phyloP scores from a whole-genome alignment of 1,140 invertebrate genomes.

The Tigriopus japonicus region DNA sequence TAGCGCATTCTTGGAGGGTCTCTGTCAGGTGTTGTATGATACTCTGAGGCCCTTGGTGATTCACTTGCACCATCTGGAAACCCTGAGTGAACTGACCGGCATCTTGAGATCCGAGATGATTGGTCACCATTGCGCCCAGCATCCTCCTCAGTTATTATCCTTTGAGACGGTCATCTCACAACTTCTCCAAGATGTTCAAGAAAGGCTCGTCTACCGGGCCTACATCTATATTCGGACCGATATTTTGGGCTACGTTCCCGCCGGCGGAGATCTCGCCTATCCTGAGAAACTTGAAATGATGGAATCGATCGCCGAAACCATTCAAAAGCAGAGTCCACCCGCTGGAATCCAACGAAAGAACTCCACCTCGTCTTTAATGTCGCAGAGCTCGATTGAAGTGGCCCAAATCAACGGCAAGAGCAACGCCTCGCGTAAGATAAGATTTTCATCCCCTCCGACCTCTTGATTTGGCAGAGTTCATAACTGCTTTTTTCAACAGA shows the following conservation, averaged over 20 bases:
- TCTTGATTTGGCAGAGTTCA: too few relatives aligned
- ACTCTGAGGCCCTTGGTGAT: slow-evolving; percentile 83
- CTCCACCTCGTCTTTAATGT: slow-evolving; percentile 42
- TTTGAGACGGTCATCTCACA: slow-evolving; percentile 45
- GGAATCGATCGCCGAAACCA: slow-evolving; percentile 37
- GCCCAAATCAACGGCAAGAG: slow-evolving; percentile 31
- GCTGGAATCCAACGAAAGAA: slow-evolving; percentile 35
- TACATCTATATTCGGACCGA: slow-evolving; percentile 84
- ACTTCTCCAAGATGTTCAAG: slow-evolving; percentile 85
- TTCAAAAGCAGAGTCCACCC: slow-evolving; percentile 22
- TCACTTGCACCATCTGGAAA: slow-evolving; percentile 92
- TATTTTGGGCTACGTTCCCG: slow-evolving; percentile 54
- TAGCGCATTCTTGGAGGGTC: slow-evolving; percentile 41
- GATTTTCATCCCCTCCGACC: too few relatives aligned
- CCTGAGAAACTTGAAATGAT: slow-evolving; percentile 95
- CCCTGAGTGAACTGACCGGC: slow-evolving; percentile 82
- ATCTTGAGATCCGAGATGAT: slow-evolving; percentile 42
- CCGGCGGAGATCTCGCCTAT: slow-evolving; percentile 86
- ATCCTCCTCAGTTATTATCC: background rate
- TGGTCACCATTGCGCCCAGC: slow-evolving; percentile 19
- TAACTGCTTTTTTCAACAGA: slow-evolving; percentile 14
- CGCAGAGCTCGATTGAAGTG: slow-evolving; percentile 42
- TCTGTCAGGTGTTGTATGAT: slow-evolving; percentile 83
- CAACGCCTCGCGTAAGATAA: slow-evolving; percentile 6
- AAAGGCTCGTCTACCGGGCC: slow-evolving; percentile 82